Evolutionary conservation across 2,797 vertebrate species (phyloP).

Genomic region (Tenualosa ilisha): DNA sequence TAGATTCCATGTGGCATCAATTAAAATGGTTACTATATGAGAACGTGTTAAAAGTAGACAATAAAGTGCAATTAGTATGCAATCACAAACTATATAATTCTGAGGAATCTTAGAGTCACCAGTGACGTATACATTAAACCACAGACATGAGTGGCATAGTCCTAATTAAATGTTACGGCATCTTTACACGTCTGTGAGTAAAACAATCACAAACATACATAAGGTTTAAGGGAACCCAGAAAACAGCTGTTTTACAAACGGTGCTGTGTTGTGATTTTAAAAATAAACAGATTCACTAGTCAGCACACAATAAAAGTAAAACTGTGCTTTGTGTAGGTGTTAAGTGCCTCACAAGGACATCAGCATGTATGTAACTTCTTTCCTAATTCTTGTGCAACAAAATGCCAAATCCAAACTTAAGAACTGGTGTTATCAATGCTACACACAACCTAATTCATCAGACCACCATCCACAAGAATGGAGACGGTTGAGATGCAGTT

Average conservation of each 20-base stretch:
- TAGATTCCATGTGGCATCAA: neutral
- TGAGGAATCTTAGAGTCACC: neutral
- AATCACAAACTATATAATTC: neutral
- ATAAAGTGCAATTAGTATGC: neutral
- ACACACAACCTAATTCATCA: neutral
- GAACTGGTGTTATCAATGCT: neutral
- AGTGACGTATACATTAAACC: neutral
- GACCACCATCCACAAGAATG: neutral
- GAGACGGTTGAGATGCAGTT: neutral
- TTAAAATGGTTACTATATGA: neutral
- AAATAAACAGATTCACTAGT: neutral
- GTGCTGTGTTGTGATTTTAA: neutral
- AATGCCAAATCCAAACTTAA: too few species aligned
- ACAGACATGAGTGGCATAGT: neutral
- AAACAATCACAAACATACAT: neutral
- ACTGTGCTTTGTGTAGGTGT: neutral
- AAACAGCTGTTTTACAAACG: neutral
- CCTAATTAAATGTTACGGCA: neutral
- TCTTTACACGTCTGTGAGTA: neutral
- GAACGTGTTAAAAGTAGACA: neutral
- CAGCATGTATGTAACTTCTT: neutral
- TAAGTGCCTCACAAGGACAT: neutral
- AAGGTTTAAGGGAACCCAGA: neutral
- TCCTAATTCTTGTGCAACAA: too few species aligned
- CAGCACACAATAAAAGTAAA: neutral